Percentiles rank a stretch among this genome's conserved stretches.
Conservation (phyloP, 2,797 vertebrate genomes). For the Pangasius krempfi region DNA sequence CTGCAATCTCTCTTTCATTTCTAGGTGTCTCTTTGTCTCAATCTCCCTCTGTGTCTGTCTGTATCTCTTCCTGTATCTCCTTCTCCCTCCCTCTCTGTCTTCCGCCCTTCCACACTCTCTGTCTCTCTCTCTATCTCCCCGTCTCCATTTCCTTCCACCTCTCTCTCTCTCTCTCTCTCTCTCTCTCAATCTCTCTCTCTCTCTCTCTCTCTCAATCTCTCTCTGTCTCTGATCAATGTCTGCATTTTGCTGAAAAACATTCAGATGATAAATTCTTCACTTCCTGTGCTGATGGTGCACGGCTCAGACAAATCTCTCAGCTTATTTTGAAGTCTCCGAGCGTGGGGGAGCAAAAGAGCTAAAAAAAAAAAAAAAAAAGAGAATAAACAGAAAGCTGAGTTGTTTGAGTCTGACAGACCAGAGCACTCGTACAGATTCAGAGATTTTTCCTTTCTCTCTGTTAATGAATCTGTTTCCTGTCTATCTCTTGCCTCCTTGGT, state of each 20-base stretch:
- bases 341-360: not conserved
- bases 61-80: constrained; percentile 1
- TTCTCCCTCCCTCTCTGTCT: not conserved
- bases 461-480: constrained; percentile 4
- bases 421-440: not conserved
- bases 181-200: constrained; percentile 17
- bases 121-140: not conserved
- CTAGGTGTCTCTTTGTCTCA: not conserved
- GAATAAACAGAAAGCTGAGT: constrained; percentile 8
- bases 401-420: not conserved
- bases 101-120: not conserved
- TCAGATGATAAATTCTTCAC: not conserved
- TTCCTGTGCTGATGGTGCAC: constrained; percentile 2
- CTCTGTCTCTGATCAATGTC: constrained; percentile 10
- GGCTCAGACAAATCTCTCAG: constrained; percentile 22
- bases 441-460: not conserved
- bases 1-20: not conserved
- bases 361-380: not conserved
- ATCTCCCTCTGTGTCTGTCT: too few species aligned
- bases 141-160: too few species aligned
- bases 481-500: not conserved
- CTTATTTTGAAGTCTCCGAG: constrained; percentile 10
- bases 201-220: constrained; percentile 22
- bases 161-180: not conserved
- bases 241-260: constrained; percentile 15